Base-by-base conservation (phyloP, 1,140 invertebrate genomes). In the Pogonomyrmex californicus region DNA sequence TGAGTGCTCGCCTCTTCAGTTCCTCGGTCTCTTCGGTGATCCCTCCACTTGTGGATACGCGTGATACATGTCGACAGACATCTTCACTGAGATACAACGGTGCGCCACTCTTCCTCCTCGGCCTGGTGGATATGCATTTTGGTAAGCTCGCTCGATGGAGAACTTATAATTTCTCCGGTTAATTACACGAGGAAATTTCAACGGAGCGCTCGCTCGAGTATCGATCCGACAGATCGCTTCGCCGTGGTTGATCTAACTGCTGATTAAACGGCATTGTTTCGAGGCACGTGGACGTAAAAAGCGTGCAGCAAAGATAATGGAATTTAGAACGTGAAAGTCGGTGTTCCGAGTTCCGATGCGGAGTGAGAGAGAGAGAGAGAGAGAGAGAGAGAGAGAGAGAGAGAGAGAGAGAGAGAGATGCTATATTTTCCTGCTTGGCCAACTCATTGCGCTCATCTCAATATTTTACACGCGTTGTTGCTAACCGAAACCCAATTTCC, bases 41-140 rank as follows among this genome's bases (percentile, higher is more conserved):
- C 78, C 60, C 58, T 85, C 58, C 44, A 47, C 56, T 83, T 17
- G 76, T 51, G 49, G 44, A 68, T 30, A 68, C 77, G 62, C 47
- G 62, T 70, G 78, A 7, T 81, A 33, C 23, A 23, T 70, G 49
- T 10, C 77, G 23, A 62, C 30, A 14, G 10, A 56, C 70, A 56
- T 76, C 54, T 41, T 12, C 47, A 14, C 65, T 73, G 79, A 83
- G 41, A 17, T 83, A 33, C 79, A 49, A 60, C n/a, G 56, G 41
- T 62, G 79, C 51, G 79, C 66, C 51, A 38, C 10, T 60, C 56
- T 56, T 68, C 51, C 12, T 4, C 23, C 17, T 41, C 47, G 30
- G 30, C 62, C 63, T 62, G 71, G 86, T 90, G 89, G 86, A 90
- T 87, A 90, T 88, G 79, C 86, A 86, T 82, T 90, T 90, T 41